Percentiles rank a stretch among this genome's conserved stretches.
These are phyloP conservation scores for Uria lomvia DNA, from an alignment of 2,113 vertebrate genomes.

Conservation along the genomic window DNA sequence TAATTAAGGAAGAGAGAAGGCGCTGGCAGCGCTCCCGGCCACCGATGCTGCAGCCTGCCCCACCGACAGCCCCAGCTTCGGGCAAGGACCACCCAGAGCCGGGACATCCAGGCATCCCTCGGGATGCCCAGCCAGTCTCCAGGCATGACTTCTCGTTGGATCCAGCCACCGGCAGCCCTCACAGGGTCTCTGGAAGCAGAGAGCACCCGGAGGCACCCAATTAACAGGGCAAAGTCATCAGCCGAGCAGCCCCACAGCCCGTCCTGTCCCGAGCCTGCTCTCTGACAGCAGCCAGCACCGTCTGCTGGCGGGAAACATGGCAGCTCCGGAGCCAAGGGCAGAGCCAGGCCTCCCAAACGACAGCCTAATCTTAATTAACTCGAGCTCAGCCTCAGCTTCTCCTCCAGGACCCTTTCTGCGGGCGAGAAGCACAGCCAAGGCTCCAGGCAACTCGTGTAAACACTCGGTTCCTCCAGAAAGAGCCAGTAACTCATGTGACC, in stretches of 20 bases:
- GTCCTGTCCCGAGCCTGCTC: fast-evolving
- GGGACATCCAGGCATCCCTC: background rate
- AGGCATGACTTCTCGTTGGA: fast-evolving
- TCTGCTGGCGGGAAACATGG: fast-evolving
- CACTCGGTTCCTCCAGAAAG: background rate
- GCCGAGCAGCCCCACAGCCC: background rate
- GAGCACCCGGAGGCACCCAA: background rate
- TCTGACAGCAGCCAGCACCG: background rate
- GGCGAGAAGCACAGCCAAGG: background rate
- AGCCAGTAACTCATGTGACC: background rate
- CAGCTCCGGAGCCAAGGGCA: background rate
- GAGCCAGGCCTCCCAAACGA: background rate
- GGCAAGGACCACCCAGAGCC: background rate
- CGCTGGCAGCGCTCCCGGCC: background rate
- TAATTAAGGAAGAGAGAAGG: background rate
- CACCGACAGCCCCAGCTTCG: background rate
- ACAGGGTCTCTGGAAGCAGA: background rate
- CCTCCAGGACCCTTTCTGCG: background rate
- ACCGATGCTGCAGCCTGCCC: too few species aligned
- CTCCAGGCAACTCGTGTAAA: background rate
- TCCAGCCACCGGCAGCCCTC: background rate
- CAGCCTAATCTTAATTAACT: background rate
- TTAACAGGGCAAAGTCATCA: background rate
- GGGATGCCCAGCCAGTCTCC: fast-evolving
- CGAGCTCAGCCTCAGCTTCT: background rate